Evolutionary conservation across 2,113 vertebrate genomes (phyloP).

Genomic region (Tragelaphus buxtoni): DNA sequence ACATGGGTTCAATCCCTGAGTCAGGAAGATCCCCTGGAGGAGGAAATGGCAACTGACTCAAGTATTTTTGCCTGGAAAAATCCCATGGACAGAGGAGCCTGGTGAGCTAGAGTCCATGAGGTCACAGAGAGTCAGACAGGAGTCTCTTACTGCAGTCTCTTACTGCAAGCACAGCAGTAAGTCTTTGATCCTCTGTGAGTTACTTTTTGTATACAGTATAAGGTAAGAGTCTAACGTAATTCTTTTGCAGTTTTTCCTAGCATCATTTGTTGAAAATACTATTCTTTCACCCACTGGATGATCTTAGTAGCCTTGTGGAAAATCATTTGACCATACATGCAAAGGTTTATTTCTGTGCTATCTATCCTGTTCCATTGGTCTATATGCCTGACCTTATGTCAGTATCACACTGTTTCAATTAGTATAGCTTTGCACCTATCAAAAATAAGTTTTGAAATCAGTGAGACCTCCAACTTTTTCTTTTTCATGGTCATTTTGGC

Average conservation of each 20-base stretch:
- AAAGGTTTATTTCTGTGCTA: not conserved
- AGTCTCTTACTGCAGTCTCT: too few species aligned
- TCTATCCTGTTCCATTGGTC: not conserved
- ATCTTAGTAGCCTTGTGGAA: not conserved
- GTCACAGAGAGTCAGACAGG: not conserved
- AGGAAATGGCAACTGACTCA: not conserved
- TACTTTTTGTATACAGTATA: not conserved
- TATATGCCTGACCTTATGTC: too few species aligned
- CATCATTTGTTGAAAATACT: not conserved
- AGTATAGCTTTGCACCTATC: not conserved
- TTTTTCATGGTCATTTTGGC: not conserved
- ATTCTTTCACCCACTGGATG: not conserved
- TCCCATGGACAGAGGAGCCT: not conserved
- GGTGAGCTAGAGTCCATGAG: not conserved
- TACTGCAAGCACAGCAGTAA: not conserved
- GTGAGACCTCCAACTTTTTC: not conserved
- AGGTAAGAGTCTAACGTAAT: not conserved
- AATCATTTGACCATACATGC: not conserved
- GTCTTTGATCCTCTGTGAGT: not conserved
- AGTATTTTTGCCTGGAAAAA: not conserved
- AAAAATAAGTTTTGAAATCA: not conserved
- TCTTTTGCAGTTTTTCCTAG: not conserved
- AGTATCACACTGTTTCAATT: not conserved
- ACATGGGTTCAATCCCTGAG: not conserved
- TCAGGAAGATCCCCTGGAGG: not conserved